phyloP scores from a whole-genome alignment of 2,888 invertebrate species.

The Neuroscelio doddi region DNA sequence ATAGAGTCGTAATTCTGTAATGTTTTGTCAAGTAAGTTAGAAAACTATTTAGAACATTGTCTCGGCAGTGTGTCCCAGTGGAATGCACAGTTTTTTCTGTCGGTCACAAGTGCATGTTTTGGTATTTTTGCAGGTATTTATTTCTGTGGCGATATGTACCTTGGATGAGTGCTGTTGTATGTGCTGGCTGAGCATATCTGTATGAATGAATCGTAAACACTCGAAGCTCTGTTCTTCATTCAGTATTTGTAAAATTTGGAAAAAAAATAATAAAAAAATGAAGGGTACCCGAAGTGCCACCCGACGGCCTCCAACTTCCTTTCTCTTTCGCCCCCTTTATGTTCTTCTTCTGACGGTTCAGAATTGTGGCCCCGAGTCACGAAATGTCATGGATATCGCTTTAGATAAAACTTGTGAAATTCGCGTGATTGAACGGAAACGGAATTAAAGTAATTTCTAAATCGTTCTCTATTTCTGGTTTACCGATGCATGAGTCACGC shows the following conservation, averaged over 20 bases:
- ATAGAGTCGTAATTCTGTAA: no score
- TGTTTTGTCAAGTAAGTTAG: no score
- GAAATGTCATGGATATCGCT: constrained; percentile 54
- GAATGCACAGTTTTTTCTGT: not conserved
- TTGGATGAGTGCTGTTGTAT: constrained; percentile 71
- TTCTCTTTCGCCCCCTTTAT: constrained; percentile 27
- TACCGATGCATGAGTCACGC: constrained; percentile 10
- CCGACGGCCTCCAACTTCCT: constrained; percentile 29
- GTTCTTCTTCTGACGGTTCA: constrained; percentile 3
- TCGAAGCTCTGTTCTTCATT: constrained; percentile 7
- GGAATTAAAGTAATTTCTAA: constrained; percentile 11
- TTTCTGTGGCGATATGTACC: constrained; percentile 65
- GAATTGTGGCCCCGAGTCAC: constrained; percentile 50
- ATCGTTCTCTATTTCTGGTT: constrained; percentile 11
- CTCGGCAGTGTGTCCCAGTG: not conserved
- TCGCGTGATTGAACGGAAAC: constrained; percentile 49
- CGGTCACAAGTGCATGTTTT: constrained; percentile 19
- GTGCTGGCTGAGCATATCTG: constrained; percentile 71
- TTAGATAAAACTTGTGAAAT: constrained; percentile 16
- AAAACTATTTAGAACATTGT: no score
- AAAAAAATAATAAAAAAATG: constrained; percentile 1
- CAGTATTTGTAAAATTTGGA: constrained; percentile 7
- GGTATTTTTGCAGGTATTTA: constrained; percentile 20
- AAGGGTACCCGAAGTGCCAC: constrained; percentile 23
- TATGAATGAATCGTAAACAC: constrained; percentile 52